These are phyloP conservation scores for Lithophane semibrunnea DNA, from an alignment of 2,888 invertebrate species.

Conservation along the genomic window DNA sequence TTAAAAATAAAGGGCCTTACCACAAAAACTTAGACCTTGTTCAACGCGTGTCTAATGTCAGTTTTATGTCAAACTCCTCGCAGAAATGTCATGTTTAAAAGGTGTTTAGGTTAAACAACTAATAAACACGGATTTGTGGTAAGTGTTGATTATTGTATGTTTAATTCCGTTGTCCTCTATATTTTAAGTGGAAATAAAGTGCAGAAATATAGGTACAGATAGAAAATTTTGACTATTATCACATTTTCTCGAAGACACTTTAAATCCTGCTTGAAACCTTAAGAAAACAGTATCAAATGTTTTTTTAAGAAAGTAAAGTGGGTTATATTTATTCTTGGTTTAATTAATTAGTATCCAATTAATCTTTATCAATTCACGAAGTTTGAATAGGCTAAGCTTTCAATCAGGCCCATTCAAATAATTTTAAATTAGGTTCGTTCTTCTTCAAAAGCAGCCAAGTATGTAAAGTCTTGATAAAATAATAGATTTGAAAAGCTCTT, in stretches of 20 bases:
- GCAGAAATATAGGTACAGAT: not conserved
- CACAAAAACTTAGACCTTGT: no score
- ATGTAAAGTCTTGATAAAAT: not conserved
- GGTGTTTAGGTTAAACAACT: no score
- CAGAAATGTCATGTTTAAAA: no score
- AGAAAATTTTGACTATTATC: not conserved
- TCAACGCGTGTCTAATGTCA: no score
- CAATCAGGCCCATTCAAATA: not conserved
- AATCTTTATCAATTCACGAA: not conserved
- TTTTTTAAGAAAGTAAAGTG: not conserved
- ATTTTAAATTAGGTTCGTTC: not conserved
- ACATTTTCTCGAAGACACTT: not conserved
- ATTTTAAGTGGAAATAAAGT: not conserved
- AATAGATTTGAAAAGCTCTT: not conserved
- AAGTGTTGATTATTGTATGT: not conserved
- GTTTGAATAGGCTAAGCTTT: slow-evolving; percentile 16
- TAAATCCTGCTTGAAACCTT: not conserved
- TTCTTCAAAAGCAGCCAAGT: not conserved
- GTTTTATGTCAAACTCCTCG: no score
- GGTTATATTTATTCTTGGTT: not conserved
- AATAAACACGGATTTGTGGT: no score
- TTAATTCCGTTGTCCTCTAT: not conserved
- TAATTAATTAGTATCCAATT: slow-evolving; percentile 16
- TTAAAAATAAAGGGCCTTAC: no score
- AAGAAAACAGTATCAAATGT: not conserved